Base-by-base conservation (phyloP, 2,113 vertebrate species). In the Barbus barbus region DNA sequence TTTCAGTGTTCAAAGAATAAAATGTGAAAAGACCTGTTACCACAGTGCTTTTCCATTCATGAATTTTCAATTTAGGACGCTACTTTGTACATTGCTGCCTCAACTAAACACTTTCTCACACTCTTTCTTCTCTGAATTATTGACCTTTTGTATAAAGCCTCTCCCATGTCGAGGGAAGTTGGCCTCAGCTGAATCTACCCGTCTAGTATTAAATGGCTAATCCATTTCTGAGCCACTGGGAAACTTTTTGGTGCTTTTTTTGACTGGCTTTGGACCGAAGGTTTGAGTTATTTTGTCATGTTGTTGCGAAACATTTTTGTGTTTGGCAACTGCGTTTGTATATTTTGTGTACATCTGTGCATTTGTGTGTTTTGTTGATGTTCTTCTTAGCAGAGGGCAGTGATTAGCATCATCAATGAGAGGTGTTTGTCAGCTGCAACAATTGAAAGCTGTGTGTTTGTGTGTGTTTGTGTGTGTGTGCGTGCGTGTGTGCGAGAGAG, bases 401-500 rank as follows among this genome's bases (percentile, higher is more conserved):
- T 36, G 74, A 22, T 36, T 58, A 78, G 81, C 81, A 72, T 77
- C 63, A 69, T 86, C 56, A 76, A 61, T 86, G 80, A 46, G 81
- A 71, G 53, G 53, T 73, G 73, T 78, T 77, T 87, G 82, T 46
- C 69, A 76, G n/a, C 28, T 73, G 31, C 65, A 81, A 81, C 79
- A 81, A 80, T 78, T 60, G 72, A 51, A 83, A 73, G 20, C 56
- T 72, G 51, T 77, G 72, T 28, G 24, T 84, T 11, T 46, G 44
- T 44, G 44, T 44, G 38, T 41, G 38, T 41, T 7, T 41, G 38
- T 41, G 38, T 41, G 38, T 9, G 38, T 9, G 38, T 9, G 38
- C 1, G 33, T 33, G 58, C 81, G 74, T 51, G 72, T 71, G 78
- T 31, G 76, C 44, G 86, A 90, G 89, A 90, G 91, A 86, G 86